Conservation (phyloP, 2,797 vertebrate species). For the Protosalanx chinensis region DNA sequence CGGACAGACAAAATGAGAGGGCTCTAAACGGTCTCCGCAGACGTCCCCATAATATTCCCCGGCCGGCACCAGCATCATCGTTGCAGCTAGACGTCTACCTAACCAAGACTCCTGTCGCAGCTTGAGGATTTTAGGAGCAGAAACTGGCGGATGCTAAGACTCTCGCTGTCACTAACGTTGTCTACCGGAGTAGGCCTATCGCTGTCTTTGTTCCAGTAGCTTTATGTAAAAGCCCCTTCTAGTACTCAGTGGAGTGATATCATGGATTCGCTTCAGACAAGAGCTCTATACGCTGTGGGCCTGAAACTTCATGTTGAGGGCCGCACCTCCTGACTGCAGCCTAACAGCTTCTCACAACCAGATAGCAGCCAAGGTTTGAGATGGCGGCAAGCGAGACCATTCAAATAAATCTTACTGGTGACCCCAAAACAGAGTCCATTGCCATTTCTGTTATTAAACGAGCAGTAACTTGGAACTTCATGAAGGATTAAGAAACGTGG, state of each 20-base stretch:
- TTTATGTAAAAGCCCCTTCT: too few species aligned
- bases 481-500: neutral
- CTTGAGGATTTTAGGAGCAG: neutral
- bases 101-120: neutral
- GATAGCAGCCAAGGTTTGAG: neutral
- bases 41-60: constrained; percentile 21
- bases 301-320: too few species aligned
- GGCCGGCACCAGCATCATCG: too few species aligned
- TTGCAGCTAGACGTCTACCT: neutral
- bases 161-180: neutral
- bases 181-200: neutral
- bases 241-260: too few species aligned
- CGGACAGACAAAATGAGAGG: constrained; percentile 65
- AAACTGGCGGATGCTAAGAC: neutral
- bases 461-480: constrained; percentile 4
- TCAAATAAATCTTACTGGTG: neutral
- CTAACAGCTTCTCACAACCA: too few species aligned
- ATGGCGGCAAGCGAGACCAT: constrained; percentile 6
- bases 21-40: constrained; percentile 53
- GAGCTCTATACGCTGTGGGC: too few species aligned
- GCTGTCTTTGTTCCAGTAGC: neutral
- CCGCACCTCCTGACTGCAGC: too few species aligned
- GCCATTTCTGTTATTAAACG: neutral
- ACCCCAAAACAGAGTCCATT: neutral
- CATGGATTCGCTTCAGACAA: too few species aligned